Conservation (phyloP, 2,113 vertebrate genomes). For the Anhinga anhinga region DNA sequence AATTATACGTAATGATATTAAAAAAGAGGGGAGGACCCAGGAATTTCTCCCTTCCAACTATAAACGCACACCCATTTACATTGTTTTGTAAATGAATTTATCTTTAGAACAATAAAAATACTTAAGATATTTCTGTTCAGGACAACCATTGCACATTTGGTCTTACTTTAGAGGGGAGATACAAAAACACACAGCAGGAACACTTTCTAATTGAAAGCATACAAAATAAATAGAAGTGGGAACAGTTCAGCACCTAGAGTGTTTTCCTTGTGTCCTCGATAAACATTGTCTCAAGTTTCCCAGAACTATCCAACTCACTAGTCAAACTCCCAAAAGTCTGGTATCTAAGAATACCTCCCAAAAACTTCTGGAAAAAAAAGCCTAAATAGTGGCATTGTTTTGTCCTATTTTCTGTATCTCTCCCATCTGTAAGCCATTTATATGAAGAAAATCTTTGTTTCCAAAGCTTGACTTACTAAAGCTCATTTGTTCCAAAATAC, state of each 20-base stretch:
- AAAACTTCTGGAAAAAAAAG: not conserved
- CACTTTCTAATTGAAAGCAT: not conserved
- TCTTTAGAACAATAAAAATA: constrained; percentile 33
- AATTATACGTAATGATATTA: not conserved
- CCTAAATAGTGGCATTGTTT: not conserved
- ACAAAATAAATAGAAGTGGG: not conserved
- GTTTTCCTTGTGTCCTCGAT: not conserved
- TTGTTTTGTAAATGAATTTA: constrained; percentile 47
- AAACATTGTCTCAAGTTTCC: not conserved
- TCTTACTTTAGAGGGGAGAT: not conserved
- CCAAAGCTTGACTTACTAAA: not conserved
- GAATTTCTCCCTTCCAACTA: not conserved
- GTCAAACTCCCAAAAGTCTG: not conserved
- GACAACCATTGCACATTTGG: not conserved
- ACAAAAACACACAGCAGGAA: not conserved
- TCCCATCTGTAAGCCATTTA: not conserved
- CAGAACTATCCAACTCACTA: not conserved
- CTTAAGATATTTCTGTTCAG: constrained; percentile 2
- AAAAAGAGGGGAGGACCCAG: not conserved
- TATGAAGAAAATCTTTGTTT: constrained; percentile 33
- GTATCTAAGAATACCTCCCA: not conserved
- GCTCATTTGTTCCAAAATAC: constrained; percentile 29
- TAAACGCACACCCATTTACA: constrained; percentile 42
- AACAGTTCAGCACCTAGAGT: not conserved
- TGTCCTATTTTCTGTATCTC: not conserved